Base-by-base conservation (phyloP, 2,113 vertebrate genomes). In the Oophaga pumilio region DNA sequence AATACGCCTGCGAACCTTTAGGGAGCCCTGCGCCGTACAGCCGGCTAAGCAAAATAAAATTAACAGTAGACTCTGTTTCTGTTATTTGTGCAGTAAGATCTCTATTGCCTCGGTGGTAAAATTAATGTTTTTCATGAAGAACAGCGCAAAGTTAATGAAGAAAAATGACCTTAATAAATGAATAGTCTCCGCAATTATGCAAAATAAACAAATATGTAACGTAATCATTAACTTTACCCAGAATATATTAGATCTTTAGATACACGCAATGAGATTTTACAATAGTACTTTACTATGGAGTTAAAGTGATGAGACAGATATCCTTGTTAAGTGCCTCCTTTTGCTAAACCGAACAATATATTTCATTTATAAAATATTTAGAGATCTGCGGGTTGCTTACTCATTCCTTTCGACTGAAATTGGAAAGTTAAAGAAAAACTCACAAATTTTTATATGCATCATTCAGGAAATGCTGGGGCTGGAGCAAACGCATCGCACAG, bases 121-220 rank as follows among this genome's bases (percentile, higher is more conserved):
- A 88, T 83, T 76, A 88, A 88, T 88, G 80, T 83, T 88, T 88
- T 88, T 88, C 86, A 76, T 88, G 80, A 88, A 88, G 76, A 88
- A 88, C 80, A 88, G 86, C 76, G 80, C 52, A 88, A 88, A 82
- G 86, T 76, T 88, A 88, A 88, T 88, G 86, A 88, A 88, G 86
- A 88, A 88, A 88, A 88, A 88, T 88, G 86, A 88, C 86, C 80
- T 88, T 88, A 88, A 88, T 88, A 88, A 88, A 88, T 88, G 86
- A 88, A 88, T 88, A 83, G 86, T 88, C 78, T 88, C 74, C 33
- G 59, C 86, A 88, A 88, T 88, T 88, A 88, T 88, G 86, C 86
- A 88, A 88, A 88, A 83, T 88, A 83, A 88, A 88, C 86, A 88
- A 88, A 88, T 88, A 88, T 82, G 86, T 88, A 83, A 88, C 50